Base-by-base conservation (phyloP, 2,797 vertebrate genomes). In the Nothura maculosa region DNA sequence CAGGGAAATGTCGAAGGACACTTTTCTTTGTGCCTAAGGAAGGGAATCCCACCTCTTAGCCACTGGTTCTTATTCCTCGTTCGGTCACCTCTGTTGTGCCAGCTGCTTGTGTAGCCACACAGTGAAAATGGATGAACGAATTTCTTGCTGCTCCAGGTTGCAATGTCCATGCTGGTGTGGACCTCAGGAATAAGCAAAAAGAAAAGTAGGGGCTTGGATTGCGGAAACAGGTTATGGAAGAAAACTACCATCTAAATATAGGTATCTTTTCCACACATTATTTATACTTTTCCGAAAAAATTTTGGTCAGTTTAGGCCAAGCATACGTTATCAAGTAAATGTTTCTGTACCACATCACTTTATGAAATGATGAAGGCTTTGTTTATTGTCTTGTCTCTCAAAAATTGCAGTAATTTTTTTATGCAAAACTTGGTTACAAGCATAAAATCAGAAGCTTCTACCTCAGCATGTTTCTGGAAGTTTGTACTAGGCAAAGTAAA, bases 61-160 rank as follows among this genome's bases (percentile, higher is more conserved):
- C 69, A 27, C 11, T 8, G 50, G 70, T 25, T 61, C 66, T 50
- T 79, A 10, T 42, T 77, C 22, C 32, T 20, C 28, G 0, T 13
- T 54, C 25, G 25, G 22, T 40, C 32, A 13, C 13, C 30, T 32
- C 54, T 19, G 27, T 24, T 52, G 36, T 72, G 43, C 43, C 48
- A 80, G 57, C 34, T 0, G 0, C 16, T 24, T 63, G 45, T 16
- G 40, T 50, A 79, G 55, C 36, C 7, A 6, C n/a, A 34, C 0
- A 2, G n/a, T 80, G 38, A 34, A 34, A 5, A 6, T 32, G 50
- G 9, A 42, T 7, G 18, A 21, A 67, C 28, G 7, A 45, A 10
- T 5, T 36, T 47, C 27, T 62, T 88, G 24, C 38, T 43, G 8
- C 14, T 76, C 63, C 54, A 45, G 1, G 0, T 11, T 81, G n/a